Base-by-base conservation (phyloP, 1,140 invertebrate genomes). In the Maniola jurtina region DNA sequence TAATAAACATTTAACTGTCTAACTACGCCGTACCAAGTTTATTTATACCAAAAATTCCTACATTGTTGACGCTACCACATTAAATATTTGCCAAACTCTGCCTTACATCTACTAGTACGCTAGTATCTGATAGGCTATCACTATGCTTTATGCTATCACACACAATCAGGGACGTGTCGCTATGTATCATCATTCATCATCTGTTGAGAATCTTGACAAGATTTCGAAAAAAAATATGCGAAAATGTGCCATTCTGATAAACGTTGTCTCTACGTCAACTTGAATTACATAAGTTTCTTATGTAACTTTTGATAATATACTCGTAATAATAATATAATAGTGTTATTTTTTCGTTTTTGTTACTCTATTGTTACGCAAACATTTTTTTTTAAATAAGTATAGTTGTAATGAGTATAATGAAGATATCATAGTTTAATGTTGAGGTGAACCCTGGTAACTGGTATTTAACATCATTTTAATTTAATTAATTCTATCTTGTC, bases 141-240 rank as follows among this genome's bases (percentile, higher is more conserved):
- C 47, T 25, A 25, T 25, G 25, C 25, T 25, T 25, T 4, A 64
- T 63, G 76, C 77, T 75, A 45, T 68, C 63, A 73, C 72, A 74
- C 63, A 73, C 72, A 75, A 81, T 83, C 81, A 75, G 72, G 72
- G 71, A 67, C 72, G 61, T 74, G 71, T 79, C 72, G 64, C 75
- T 70, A 83, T 89, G 77, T 70, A 88, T 88, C 85, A 88, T 86
- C 76, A 81, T 90, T 86, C 85, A 88, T 86, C 76, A 88, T 90
- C 86, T 88, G 80, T 72, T 61, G 67, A 57, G 72, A 77, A 75
- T 81, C 77, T 86, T 80, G 81, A 84, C 86, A 76, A 77, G 59
- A 66, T 70, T 77, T 54, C 62, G 55, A 73, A 77, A 73, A 77
- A 70, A 64, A 64, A 75, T 38, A 38, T 61, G 64, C 69, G 65